phyloP scores from a whole-genome alignment of 2,113 vertebrate species.

The Menidia beryllina region DNA sequence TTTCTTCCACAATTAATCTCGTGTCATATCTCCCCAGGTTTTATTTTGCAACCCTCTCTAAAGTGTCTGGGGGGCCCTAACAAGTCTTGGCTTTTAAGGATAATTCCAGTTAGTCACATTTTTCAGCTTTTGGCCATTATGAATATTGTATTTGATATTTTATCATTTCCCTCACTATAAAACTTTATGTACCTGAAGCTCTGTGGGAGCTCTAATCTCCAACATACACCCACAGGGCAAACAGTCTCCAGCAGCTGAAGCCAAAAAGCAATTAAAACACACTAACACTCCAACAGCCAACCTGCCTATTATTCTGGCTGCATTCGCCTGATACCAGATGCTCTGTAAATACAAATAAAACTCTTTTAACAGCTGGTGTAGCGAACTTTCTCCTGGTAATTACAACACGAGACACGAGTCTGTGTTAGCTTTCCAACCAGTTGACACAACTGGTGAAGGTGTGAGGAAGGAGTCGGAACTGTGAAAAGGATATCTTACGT shows the following conservation, averaged over 20 bases:
- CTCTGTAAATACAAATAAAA: constrained; percentile 23
- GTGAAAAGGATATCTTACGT: background rate
- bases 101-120: constrained; percentile 17
- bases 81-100: background rate
- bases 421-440: background rate
- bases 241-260: constrained; percentile 30
- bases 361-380: constrained; percentile 5
- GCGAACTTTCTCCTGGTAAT: background rate
- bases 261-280: constrained; percentile 55
- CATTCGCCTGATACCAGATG: constrained; percentile 18
- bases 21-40: constrained; percentile 1
- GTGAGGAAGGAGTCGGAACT: background rate
- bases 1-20: constrained; percentile 25
- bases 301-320: constrained; percentile 17
- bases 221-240: constrained; percentile 47
- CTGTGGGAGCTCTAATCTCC: constrained; percentile 42
- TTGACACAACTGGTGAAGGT: background rate
- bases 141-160: constrained; percentile 32
- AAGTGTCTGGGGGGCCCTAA: background rate
- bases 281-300: constrained; percentile 6
- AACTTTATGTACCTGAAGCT: constrained; percentile 27
- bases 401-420: background rate
- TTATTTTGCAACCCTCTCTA: background rate
- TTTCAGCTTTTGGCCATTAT: constrained; percentile 4
- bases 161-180: constrained; percentile 10